These are phyloP conservation scores for Xestobium rufovillosum DNA, from an alignment of 2,888 invertebrate genomes.

Conservation along the genomic window DNA sequence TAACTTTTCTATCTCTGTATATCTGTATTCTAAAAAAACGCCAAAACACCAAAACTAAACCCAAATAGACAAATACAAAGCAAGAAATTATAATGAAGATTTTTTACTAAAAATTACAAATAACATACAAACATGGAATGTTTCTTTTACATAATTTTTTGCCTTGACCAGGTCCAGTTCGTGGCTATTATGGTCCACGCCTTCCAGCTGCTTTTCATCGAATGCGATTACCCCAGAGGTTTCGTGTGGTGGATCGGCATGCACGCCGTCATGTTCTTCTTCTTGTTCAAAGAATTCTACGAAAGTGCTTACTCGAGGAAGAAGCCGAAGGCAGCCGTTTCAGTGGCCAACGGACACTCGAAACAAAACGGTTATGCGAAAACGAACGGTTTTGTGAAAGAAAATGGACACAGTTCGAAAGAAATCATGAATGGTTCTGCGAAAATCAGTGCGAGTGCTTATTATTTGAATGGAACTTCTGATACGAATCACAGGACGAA, in stretches of 20 bases:
- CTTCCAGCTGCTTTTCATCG: slow-evolving; percentile 83
- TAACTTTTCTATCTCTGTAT: no score
- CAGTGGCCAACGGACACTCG: slow-evolving; percentile 23
- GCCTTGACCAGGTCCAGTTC: slow-evolving; percentile 68
- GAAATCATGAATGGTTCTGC: slow-evolving; percentile 20
- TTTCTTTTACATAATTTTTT: slow-evolving; percentile 5
- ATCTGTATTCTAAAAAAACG: no score
- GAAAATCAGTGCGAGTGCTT: slow-evolving; percentile 42
- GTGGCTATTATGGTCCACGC: slow-evolving; percentile 86
- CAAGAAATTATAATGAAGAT: no score
- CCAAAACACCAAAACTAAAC: no score
- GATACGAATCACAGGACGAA: slow-evolving; percentile 36
- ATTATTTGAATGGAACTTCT: slow-evolving; percentile 45
- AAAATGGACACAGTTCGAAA: slow-evolving; percentile 23
- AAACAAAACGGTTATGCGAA: slow-evolving; percentile 14
- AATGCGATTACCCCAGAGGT: slow-evolving; percentile 89
- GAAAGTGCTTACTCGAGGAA: slow-evolving; percentile 62
- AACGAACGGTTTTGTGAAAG: slow-evolving; percentile 30
- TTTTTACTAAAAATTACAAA: no score
- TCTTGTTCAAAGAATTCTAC: slow-evolving; percentile 93
- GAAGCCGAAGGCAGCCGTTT: slow-evolving; percentile 16
- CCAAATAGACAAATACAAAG: no score
- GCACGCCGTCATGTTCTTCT: slow-evolving; percentile 94
- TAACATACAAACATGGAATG: no score
- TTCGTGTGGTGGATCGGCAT: slow-evolving; percentile 95